Conservation (phyloP, 2,888 invertebrate species). For the Bombylius major region DNA sequence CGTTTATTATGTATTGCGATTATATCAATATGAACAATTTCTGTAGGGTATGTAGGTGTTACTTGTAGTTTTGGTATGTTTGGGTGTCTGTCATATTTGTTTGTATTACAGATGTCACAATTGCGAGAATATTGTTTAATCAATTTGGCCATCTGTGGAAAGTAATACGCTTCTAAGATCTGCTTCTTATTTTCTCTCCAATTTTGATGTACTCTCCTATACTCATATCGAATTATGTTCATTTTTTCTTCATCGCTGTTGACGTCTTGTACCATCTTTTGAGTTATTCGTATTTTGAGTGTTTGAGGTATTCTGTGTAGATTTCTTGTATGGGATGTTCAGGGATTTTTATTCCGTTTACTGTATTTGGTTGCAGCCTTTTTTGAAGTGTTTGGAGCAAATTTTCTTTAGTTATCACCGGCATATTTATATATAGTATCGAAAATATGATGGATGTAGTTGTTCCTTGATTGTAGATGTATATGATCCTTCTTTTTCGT, state of each 20-base stretch:
- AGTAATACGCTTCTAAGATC: not conserved
- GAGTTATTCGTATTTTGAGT: conserved; percentile 3
- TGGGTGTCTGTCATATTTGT: not conserved
- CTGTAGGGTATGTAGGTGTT: not conserved
- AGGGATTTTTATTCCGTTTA: conserved; percentile 6
- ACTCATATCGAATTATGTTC: conserved; percentile 4
- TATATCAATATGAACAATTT: not conserved
- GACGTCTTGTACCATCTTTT: conserved; percentile 4
- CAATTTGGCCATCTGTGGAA: not conserved
- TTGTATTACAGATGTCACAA: not conserved
- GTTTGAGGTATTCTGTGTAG: conserved; percentile 1
- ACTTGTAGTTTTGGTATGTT: not conserved
- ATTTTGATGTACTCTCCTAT: conserved; percentile 3
- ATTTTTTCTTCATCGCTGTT: conserved; percentile 1
- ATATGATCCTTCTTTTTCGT: not conserved
- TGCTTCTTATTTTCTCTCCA: conserved; percentile 2
- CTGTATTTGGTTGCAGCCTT: not conserved
- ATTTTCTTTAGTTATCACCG: not conserved
- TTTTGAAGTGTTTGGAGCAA: not conserved
- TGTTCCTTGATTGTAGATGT: not conserved
- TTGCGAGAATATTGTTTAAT: not conserved
- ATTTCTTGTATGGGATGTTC: conserved; percentile 3
- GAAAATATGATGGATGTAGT: not conserved
- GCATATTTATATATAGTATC: not conserved
- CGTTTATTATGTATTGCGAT: not conserved